Percentiles rank a stretch among this genome's conserved stretches.
Conservation (phyloP, 2,888 invertebrate genomes). For the Synanthedon andrenaeformis region DNA sequence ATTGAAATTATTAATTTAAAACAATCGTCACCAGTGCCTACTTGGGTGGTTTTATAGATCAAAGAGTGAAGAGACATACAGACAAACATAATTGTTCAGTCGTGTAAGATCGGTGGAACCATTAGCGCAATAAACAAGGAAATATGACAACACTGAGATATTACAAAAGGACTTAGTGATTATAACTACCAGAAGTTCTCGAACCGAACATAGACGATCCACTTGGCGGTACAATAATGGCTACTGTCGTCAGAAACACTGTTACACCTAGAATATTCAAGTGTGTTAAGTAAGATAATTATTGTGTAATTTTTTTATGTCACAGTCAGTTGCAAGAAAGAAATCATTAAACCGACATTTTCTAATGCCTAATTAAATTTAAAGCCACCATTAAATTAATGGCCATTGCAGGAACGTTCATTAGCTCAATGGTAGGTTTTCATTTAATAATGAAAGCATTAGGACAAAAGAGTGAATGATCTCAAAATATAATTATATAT, state of each 20-base stretch:
- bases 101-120: slow-evolving; percentile 10
- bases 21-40: neutral
- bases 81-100: slow-evolving; percentile 3
- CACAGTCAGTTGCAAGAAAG: too few species aligned
- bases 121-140: slow-evolving; percentile 23
- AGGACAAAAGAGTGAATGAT: too few species aligned
- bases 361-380: too few species aligned
- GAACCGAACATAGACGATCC: neutral
- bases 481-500: too few species aligned
- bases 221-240: neutral
- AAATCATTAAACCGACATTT: too few species aligned
- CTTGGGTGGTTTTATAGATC: slow-evolving; percentile 28
- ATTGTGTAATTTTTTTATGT: too few species aligned
- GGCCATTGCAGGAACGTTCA: too few species aligned
- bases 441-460: too few species aligned
- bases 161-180: slow-evolving; percentile 9
- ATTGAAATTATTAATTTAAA: neutral
- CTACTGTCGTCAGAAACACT: neutral
- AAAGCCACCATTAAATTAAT: too few species aligned
- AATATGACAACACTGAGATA: slow-evolving; percentile 20
- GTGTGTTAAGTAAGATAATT: too few species aligned
- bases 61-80: slow-evolving; percentile 16
- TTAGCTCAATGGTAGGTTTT: too few species aligned
- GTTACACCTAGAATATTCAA: too few species aligned
- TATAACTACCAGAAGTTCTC: slow-evolving; percentile 13